Evolutionary conservation across 2,113 vertebrate genomes (phyloP), one percentile per base, ranked within the genome.

Genomic region (Piaya cayana): DNA sequence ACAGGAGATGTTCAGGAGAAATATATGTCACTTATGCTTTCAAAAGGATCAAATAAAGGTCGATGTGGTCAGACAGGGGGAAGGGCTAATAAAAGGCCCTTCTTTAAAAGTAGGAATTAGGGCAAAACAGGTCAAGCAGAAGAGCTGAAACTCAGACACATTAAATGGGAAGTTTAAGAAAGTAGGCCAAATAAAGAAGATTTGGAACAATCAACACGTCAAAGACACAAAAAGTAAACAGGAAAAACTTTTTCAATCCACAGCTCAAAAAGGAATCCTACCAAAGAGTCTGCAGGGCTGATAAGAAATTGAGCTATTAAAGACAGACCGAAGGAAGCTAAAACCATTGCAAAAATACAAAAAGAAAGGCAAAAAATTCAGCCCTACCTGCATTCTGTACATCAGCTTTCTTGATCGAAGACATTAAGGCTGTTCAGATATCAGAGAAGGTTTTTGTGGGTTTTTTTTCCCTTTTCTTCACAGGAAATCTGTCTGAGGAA

Each of bases 261-360:
- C 42, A 83, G 42, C 12, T 80, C 55, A 23, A 36, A 86, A 93
- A 90, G 4, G 20, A 90, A 74, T 88, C 42, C 42, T 88, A 67
- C 59, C 43, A 47, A 93, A 83, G 42, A 83, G 45, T 74, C 86
- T 92, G 29, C 50, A 77, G 55, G 12, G 34, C 45, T 88, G 75
- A 81, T 86, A 94, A 95, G 86, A 94, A 90, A 93, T 30, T 63
- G 82, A 94, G 64, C 72, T 92, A 92, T 90, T 76, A 77, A 88
- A 92, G 72, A 78, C 78, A 90, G 71, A 86, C 3, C 77, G 42
- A 88, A 93, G 53, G 37, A 86, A 79, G 55, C 86, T 70, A 94
- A 93, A 94, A 83, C 12, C 25, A 20, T 50, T 43, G 55, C 14
- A 88, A 83, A 86, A 78, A 47, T 15, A 68, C 78, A 76, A 32